Evolutionary conservation across 1,140 invertebrate species (phyloP).

Genomic region (Megalonaias nervosa): DNA sequence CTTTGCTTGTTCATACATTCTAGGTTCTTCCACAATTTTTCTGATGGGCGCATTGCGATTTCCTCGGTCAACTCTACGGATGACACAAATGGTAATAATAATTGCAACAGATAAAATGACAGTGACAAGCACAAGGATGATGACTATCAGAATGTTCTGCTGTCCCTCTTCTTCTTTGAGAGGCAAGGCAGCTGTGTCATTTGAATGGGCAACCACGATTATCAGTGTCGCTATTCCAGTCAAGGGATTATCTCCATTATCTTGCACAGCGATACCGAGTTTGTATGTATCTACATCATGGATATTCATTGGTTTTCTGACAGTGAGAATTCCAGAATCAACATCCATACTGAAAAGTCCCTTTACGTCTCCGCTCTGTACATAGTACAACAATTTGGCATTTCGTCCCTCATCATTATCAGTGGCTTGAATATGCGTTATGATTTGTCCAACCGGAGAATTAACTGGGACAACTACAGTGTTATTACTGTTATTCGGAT

Average conservation of each 20-base stretch:
- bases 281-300: constrained; percentile 51
- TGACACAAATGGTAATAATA: constrained; percentile 58
- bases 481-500: constrained; percentile 70
- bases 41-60: constrained; percentile 39
- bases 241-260: constrained; percentile 47
- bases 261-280: constrained; percentile 50
- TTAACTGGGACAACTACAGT: constrained; percentile 48
- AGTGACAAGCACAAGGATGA: constrained; percentile 56
- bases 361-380: constrained; percentile 47
- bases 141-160: constrained; percentile 59
- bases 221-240: constrained; percentile 46
- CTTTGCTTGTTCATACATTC: constrained; percentile 29
- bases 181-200: constrained; percentile 36
- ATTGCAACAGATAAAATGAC: constrained; percentile 56
- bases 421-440: constrained; percentile 42
- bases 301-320: constrained; percentile 47
- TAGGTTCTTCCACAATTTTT: constrained; percentile 44
- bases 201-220: constrained; percentile 48
- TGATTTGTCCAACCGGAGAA: constrained; percentile 43
- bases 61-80: constrained; percentile 52
- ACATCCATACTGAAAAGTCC: constrained; percentile 57
- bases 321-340: constrained; percentile 47
- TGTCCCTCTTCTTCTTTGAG: constrained; percentile 40
- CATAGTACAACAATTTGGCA: constrained; percentile 87
- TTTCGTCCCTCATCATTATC: constrained; percentile 76